Base-by-base conservation (phyloP, 2,113 vertebrate genomes). In the Naja naja region DNA sequence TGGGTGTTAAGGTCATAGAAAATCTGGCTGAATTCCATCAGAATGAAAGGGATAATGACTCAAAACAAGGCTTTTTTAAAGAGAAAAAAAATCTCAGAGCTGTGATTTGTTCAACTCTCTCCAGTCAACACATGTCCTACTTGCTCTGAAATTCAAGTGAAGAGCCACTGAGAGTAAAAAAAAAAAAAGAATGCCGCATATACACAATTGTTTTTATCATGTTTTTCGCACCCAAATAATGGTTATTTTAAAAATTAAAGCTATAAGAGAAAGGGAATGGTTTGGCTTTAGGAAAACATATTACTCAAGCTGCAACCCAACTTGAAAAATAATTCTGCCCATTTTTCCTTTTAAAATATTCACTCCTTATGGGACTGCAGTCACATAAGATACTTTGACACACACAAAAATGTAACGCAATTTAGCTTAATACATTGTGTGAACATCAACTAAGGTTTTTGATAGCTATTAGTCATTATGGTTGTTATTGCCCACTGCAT, bases 261-360 rank as follows among this genome's bases (percentile, higher is more conserved):
- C 90, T 95, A 91, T 96, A 96, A 96, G 93, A 91, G 95, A 12
- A 96, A 96, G 93, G 91, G 95, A 12, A 93, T 94, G 96, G 96
- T 95, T 93, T 92, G 95, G 93, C 93, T 95, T 96, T 94, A 64
- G 93, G 95, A 96, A 95, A 93, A 34, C 14, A 23, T 92, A 88
- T 27, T 92, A n/a, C 5, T 14, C 39, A 92, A 89, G 53, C 4
- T 45, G 27, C 45, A 91, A 60, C 20, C 18, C 10, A 45, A 30
- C 34, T 53, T 49, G 30, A 91, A 85, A 56, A 85, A 34, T 22
- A 90, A 55, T 81, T 81, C 34, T 81, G 14, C 16, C n/a, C 69
- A 34, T 81, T 81, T 81, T 81, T 8, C 34, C 69, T 81, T 81
- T 39, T 39, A 39, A 81, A 81, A 81, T 39, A 81, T 8, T 39